phyloP scores from a whole-genome alignment of 2,888 invertebrate genomes.

The Sinohyriopsis cumingii region DNA sequence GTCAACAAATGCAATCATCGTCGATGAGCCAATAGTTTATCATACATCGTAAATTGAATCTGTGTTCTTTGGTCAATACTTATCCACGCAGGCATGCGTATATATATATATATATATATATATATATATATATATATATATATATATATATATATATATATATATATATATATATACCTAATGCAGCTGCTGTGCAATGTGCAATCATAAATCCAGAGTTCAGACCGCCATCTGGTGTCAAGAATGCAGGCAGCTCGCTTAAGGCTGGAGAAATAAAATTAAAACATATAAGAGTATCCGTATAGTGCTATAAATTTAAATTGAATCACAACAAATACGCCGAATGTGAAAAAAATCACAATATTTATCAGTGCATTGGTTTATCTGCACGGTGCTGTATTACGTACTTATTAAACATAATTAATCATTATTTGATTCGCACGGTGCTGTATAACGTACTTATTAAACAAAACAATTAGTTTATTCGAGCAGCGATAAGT shows the following conservation, averaged over 20 bases:
- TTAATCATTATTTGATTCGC: no score
- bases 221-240: slow-evolving; percentile 79
- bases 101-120: slow-evolving; percentile 9
- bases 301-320: no score
- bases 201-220: slow-evolving; percentile 82
- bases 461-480: no score
- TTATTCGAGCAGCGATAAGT: no score
- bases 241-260: slow-evolving; percentile 79
- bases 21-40: no score
- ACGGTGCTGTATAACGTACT: no score
- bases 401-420: neutral
- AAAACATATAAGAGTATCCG: no score
- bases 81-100: neutral
- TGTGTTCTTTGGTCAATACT: no score
- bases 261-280: slow-evolving; percentile 70
- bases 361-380: neutral
- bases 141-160: neutral
- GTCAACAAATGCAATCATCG: no score
- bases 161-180: slow-evolving; percentile 69
- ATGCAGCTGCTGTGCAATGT: slow-evolving; percentile 79
- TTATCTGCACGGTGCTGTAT: neutral
- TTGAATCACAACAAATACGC: no score
- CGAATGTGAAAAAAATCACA: neutral
- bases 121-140: slow-evolving; percentile 8
- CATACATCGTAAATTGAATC: no score